Conservation (phyloP, 2,113 vertebrate genomes). For the Oncorhynchus mykiss region DNA sequence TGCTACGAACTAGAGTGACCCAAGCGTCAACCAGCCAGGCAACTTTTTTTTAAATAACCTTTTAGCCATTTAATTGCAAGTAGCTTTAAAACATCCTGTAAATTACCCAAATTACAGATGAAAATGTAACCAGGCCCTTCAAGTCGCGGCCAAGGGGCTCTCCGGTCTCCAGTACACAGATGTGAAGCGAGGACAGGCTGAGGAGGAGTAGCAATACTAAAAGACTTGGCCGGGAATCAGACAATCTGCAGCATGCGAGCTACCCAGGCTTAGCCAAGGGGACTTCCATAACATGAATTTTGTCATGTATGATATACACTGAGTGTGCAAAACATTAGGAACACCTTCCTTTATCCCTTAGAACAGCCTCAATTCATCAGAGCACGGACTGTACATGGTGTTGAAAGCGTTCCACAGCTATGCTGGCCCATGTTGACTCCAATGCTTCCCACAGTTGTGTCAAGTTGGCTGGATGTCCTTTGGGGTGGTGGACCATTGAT, state of each 20-base stretch:
- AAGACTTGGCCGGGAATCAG: constrained; percentile 12
- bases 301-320: constrained; percentile 13
- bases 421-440: too few species aligned
- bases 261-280: constrained; percentile 10
- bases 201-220: constrained; percentile 11
- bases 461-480: too few species aligned
- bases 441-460: too few species aligned
- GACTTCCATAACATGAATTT: constrained; percentile 24
- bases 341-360: too few species aligned
- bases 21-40: constrained; percentile 3
- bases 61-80: constrained; percentile 34
- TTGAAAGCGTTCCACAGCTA: too few species aligned
- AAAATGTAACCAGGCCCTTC: constrained; percentile 49
- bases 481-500: too few species aligned
- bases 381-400: too few species aligned
- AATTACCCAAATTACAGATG: constrained; percentile 57
- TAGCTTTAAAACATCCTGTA: constrained; percentile 53
- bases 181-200: constrained; percentile 12
- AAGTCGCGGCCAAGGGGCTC: constrained; percentile 42
- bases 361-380: too few species aligned
- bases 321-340: too few species aligned
- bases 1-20: constrained; percentile 48
- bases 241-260: constrained; percentile 13
- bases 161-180: constrained; percentile 15
- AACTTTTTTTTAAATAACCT: constrained; percentile 10